These are phyloP conservation scores for Hydractinia echinata DNA, from an alignment of 30 jellyfish, hydroid and myxozoan species.

Conservation along the genomic window DNA sequence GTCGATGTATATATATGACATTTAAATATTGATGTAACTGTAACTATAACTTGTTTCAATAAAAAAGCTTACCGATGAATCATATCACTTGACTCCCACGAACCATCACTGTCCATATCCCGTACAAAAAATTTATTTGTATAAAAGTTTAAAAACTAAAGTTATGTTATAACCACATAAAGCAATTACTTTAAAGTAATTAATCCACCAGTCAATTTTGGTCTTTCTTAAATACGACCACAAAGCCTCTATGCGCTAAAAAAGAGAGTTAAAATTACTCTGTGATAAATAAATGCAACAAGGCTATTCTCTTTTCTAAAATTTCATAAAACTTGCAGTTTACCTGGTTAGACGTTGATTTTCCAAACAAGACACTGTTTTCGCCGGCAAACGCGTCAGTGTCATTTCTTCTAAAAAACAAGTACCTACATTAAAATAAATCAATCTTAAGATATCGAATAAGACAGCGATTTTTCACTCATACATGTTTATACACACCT, in stretches of 20 bases:
- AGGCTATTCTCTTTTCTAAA: too few species aligned
- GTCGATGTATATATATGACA: neutral
- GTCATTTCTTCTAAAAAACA: constrained; percentile 10
- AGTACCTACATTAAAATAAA: too few species aligned
- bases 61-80: neutral
- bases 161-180: neutral
- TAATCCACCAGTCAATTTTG: neutral
- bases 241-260: neutral
- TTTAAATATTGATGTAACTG: too few species aligned
- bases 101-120: constrained; percentile 16
- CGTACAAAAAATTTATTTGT: neutral
- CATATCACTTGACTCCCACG: neutral
- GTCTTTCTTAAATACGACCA: constrained; percentile 3
- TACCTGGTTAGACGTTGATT: constrained; percentile 4
- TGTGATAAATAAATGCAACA: too few species aligned
- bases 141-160: neutral
- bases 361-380: neutral
- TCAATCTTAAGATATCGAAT: too few species aligned
- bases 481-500: too few species aligned
- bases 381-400: neutral
- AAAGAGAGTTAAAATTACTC: too few species aligned
- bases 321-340: too few species aligned
- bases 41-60: too few species aligned
- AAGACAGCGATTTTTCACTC: too few species aligned
- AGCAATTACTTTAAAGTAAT: neutral